Conservation (phyloP, 2,113 vertebrate genomes). For the Vulpes lagopus region DNA sequence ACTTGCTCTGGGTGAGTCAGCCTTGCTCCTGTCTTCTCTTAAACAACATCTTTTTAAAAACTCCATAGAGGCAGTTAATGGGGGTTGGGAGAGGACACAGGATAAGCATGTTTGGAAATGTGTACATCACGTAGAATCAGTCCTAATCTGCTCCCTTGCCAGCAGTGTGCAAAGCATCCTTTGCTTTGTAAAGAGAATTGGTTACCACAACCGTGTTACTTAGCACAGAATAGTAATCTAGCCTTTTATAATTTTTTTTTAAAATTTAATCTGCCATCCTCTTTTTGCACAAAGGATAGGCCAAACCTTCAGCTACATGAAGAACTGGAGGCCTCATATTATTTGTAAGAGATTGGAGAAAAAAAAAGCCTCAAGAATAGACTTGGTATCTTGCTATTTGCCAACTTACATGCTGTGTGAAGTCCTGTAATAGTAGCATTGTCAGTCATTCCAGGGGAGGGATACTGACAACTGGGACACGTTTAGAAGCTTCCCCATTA, state of each 20-base stretch:
- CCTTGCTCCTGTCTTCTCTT: neutral
- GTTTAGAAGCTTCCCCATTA: neutral
- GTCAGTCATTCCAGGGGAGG: neutral
- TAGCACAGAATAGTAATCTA: neutral
- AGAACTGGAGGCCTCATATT: neutral
- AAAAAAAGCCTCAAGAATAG: neutral
- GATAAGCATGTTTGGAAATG: neutral
- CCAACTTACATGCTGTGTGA: neutral
- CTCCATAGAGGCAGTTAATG: neutral
- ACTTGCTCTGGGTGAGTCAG: slow-evolving; percentile 10
- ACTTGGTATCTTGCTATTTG: neutral
- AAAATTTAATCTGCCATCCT: neutral
- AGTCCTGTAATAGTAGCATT: neutral
- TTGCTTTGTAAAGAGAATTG: neutral
- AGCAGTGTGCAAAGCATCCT: neutral
- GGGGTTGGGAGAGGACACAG: neutral
- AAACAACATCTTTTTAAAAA: neutral
- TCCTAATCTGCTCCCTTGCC: neutral
- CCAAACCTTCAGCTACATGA: neutral
- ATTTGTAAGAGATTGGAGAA: neutral
- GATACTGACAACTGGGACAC: neutral
- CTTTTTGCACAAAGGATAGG: neutral
- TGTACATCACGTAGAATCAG: neutral
- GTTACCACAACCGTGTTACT: neutral
- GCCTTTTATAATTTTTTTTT: neutral